These are phyloP conservation scores for Pao palembangensis DNA, from an alignment of 2,113 vertebrate species.

Conservation along the genomic window DNA sequence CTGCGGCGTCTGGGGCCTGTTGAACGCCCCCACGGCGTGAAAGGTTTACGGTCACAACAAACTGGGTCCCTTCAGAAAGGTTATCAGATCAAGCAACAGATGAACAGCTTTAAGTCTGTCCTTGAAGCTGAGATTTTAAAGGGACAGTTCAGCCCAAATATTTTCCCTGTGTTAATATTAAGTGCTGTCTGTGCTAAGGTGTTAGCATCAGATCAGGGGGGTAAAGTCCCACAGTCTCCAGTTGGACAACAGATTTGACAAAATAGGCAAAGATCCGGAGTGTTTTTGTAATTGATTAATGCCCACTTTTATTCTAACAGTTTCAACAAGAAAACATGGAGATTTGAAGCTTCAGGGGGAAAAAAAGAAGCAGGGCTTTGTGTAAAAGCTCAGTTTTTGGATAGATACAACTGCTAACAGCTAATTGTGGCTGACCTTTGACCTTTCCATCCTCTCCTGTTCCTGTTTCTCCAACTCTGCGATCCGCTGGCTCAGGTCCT, in stretches of 20 bases:
- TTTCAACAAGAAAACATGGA: background rate
- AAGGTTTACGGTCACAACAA: slow-evolving; percentile 9
- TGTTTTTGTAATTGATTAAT: too few relatives aligned
- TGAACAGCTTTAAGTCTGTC: background rate
- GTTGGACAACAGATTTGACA: too few relatives aligned
- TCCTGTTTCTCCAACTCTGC: slow-evolving; percentile 76
- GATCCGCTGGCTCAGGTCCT: slow-evolving; percentile 72
- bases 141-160: too few relatives aligned
- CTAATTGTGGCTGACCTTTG: slow-evolving; percentile 58
- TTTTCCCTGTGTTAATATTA: too few relatives aligned
- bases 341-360: background rate
- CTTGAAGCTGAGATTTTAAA: too few relatives aligned
- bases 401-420: background rate
- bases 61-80: slow-evolving; percentile 1
- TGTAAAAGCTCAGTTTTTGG: slow-evolving; percentile 3
- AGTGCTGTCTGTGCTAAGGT: too few relatives aligned
- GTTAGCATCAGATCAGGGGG: too few relatives aligned
- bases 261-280: too few relatives aligned
- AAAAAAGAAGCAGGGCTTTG: background rate
- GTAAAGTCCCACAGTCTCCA: too few relatives aligned
- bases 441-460: slow-evolving; percentile 64
- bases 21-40: background rate
- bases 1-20: background rate
- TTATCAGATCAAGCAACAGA: background rate
- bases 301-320: too few relatives aligned